Evolutionary conservation across 2,888 invertebrate genomes (phyloP).

Genomic region (Agrenia bidenticulata): DNA sequence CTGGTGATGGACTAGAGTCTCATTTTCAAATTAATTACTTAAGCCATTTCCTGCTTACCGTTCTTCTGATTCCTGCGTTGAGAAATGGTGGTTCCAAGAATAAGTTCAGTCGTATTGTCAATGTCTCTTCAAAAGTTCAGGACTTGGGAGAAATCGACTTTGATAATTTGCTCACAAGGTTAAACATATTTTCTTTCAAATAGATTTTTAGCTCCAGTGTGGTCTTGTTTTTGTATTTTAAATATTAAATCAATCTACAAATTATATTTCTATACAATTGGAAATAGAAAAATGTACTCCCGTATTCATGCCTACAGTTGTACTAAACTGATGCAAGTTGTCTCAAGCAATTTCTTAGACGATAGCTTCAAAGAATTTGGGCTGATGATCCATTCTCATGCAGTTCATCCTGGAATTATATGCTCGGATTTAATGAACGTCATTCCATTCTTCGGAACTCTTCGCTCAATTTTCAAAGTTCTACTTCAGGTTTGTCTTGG

Average conservation of each 20-base stretch:
- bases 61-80: conserved; percentile 74
- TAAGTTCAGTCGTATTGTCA: conserved; percentile 71
- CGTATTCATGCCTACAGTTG: conserved; percentile 69
- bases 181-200: conserved; percentile 53
- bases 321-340: conserved; percentile 77
- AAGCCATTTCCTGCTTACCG: conserved; percentile 79
- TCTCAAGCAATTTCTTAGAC: conserved; percentile 66
- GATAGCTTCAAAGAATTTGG: conserved; percentile 61
- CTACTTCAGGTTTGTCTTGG: conserved; percentile 68
- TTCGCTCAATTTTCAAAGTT: conserved; percentile 65
- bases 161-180: conserved; percentile 71
- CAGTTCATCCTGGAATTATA: conserved; percentile 86
- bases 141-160: conserved; percentile 72
- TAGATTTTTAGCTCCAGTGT: too few relatives aligned
- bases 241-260: too few relatives aligned
- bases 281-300: conserved; percentile 53
- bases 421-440: conserved; percentile 77
- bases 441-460: conserved; percentile 65
- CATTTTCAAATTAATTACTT: conserved; percentile 86
- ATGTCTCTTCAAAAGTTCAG: conserved; percentile 83
- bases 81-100: conserved; percentile 64
- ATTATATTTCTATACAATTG: too few relatives aligned
- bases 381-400: conserved; percentile 65
- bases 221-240: too few relatives aligned
- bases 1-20: conserved; percentile 81